These are phyloP conservation scores for Mystacides longicornis DNA, from an alignment of 2,888 invertebrate genomes.

Conservation along the genomic window DNA sequence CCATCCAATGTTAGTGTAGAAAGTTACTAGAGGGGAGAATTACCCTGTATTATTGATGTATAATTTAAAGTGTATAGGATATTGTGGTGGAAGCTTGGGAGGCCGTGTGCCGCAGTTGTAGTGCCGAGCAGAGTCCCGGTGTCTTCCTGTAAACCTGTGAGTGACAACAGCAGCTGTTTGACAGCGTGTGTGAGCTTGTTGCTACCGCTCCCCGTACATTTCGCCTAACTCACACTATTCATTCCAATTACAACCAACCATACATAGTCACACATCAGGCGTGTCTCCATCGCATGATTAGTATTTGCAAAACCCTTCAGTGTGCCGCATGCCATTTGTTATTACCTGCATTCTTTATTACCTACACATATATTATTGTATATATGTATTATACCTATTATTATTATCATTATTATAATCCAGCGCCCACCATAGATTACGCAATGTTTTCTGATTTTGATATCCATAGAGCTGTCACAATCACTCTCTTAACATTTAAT, in stretches of 20 bases:
- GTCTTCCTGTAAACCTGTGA: constrained; percentile 31
- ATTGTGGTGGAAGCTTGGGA: constrained; percentile 8
- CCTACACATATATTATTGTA: constrained; percentile 12
- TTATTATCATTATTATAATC: too few species aligned
- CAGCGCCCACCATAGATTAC: too few species aligned
- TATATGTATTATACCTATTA: too few species aligned
- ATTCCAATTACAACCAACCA: not conserved
- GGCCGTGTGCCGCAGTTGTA: not conserved
- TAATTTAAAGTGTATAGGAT: constrained; percentile 25
- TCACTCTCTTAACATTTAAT: too few species aligned
- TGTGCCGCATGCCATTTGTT: constrained; percentile 26
- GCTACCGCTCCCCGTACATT: constrained; percentile 30
- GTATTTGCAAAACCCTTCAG: constrained; percentile 14
- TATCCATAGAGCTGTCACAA: too few species aligned
- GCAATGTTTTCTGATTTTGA: too few species aligned
- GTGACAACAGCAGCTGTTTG: constrained; percentile 33
- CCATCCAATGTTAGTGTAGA: constrained; percentile 22
- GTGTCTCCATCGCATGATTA: constrained; percentile 13
- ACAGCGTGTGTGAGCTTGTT: constrained; percentile 35
- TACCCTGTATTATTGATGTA: constrained; percentile 22
- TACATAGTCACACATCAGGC: not conserved
- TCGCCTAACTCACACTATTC: not conserved
- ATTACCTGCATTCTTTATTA: constrained; percentile 22
- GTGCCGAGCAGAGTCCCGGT: not conserved
- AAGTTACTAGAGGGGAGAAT: constrained; percentile 2